Evolutionary conservation across 2,113 vertebrate species (phyloP).

Genomic region (Procapra przewalskii): DNA sequence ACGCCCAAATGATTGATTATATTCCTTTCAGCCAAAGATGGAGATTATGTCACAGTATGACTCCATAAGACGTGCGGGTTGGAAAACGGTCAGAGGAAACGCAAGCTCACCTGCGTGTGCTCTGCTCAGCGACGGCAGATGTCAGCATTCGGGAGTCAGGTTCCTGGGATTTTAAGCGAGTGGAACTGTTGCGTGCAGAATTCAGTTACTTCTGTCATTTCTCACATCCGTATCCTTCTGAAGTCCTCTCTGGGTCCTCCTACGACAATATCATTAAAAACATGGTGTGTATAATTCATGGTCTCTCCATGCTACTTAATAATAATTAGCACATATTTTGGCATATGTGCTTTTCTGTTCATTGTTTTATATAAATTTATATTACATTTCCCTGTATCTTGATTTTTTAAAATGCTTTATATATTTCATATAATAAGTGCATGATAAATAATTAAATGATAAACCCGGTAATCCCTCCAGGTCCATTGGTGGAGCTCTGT

Average conservation of each 20-base stretch:
- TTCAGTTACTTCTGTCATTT: neutral
- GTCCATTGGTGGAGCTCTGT: rapidly evolving
- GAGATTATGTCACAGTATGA: neutral
- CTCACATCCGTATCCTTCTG: neutral
- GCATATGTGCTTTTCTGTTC: neutral
- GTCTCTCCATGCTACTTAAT: neutral
- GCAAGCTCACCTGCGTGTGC: neutral
- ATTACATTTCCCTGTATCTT: neutral
- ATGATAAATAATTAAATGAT: neutral
- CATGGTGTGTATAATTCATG: neutral
- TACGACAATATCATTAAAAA: neutral
- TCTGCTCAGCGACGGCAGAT: rapidly evolving
- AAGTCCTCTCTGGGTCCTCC: neutral
- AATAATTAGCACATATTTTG: neutral
- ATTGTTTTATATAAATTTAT: neutral
- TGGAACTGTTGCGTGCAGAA: rapidly evolving
- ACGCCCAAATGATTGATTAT: too few relatives aligned
- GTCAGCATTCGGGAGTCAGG: rapidly evolving
- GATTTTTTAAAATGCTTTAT: neutral
- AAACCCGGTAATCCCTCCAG: neutral
- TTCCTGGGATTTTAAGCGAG: neutral
- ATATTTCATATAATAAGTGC: neutral
- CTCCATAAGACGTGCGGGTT: neutral
- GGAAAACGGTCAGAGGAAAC: neutral
- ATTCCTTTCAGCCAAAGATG: too few relatives aligned